Evolutionary conservation across 2,888 invertebrate species (phyloP).

Genomic region (Drosophila ustulata): DNA sequence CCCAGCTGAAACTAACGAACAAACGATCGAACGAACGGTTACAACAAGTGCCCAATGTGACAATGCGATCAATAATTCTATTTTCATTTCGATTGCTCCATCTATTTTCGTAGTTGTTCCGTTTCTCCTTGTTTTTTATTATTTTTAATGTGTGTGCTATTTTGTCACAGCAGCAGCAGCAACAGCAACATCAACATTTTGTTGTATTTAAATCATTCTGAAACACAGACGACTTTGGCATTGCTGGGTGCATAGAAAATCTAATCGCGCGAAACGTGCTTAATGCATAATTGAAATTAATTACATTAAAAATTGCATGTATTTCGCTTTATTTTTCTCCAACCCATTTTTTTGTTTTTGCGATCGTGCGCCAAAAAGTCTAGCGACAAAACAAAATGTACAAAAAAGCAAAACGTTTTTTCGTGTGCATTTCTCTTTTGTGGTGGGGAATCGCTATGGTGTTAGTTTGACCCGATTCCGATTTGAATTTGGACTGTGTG

Average conservation of each 20-base stretch:
- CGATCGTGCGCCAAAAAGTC: constrained; percentile 42
- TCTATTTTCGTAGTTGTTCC: constrained; percentile 51
- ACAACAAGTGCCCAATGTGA: constrained; percentile 41
- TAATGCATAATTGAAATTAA: constrained; percentile 23
- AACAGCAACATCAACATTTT: background rate
- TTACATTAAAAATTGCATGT: constrained; percentile 11
- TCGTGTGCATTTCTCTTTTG: constrained; percentile 56
- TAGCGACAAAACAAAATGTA: constrained; percentile 29
- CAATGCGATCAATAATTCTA: constrained; percentile 40
- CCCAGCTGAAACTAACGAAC: constrained; percentile 17
- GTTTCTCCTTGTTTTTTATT: constrained; percentile 17
- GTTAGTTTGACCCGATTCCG: constrained; percentile 66
- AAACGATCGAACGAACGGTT: constrained; percentile 26
- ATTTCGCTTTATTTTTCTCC: constrained; percentile 4
- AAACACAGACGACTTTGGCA: constrained; percentile 3
- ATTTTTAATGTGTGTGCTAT: constrained; percentile 6
- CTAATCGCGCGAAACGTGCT: constrained; percentile 63
- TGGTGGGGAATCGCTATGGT: constrained; percentile 39
- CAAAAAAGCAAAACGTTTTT: constrained; percentile 37
- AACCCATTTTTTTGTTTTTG: constrained; percentile 3
- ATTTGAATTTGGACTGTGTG: constrained; percentile 62
- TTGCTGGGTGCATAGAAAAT: constrained; percentile 13
- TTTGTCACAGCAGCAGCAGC: background rate
- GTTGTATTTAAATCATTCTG: constrained; percentile 28
- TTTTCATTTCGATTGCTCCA: constrained; percentile 48